Conservation (phyloP, 2,797 vertebrate species). For the Valencia hispanica region DNA sequence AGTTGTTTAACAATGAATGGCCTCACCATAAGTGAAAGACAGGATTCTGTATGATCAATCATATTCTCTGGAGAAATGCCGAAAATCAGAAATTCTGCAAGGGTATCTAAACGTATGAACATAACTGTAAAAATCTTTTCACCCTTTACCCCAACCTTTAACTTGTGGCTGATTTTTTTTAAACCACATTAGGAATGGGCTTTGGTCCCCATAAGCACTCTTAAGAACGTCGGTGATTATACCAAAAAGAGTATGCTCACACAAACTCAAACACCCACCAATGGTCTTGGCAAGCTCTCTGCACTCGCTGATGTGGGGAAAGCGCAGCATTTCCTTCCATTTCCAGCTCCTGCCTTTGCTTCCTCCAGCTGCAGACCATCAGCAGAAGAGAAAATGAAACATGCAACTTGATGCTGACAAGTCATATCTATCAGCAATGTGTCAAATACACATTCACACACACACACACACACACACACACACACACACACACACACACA, state of each 20-base stretch:
- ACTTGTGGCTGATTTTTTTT: not conserved
- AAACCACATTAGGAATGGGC: not conserved
- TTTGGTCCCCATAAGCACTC: not conserved
- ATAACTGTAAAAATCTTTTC: not conserved
- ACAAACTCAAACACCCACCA: constrained; percentile 61
- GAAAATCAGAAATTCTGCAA: not conserved
- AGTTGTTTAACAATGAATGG: no score
- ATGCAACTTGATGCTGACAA: not conserved
- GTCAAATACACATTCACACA: not conserved
- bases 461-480: not conserved
- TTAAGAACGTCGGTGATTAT: not conserved
- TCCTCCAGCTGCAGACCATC: constrained; percentile 80
- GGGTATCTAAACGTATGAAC: not conserved
- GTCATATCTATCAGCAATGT: not conserved
- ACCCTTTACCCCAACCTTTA: not conserved
- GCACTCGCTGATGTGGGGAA: constrained; percentile 92
- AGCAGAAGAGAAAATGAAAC: not conserved
- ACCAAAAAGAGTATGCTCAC: not conserved
- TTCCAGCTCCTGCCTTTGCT: constrained; percentile 91
- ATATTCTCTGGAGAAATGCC: not conserved
- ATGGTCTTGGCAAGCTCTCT: constrained; percentile 83
- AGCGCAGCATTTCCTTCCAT: constrained; percentile 92
- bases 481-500: no score
- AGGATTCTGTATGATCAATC: no score
- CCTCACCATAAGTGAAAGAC: no score